Evolutionary conservation across 2,113 vertebrate species (phyloP), one percentile per base, ranked within the genome.

Genomic region (Hippocampus barbouri): DNA sequence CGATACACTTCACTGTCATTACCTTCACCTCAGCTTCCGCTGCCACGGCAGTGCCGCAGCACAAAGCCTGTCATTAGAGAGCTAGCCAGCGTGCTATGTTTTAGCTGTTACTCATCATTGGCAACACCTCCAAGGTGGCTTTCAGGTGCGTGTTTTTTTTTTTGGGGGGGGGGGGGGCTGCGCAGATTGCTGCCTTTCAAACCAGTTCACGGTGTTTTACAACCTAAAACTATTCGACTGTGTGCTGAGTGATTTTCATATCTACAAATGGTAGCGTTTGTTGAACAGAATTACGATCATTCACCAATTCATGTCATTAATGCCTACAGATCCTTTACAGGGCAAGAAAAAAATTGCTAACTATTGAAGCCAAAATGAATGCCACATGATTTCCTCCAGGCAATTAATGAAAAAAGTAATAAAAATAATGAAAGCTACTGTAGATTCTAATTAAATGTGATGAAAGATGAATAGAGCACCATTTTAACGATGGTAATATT

Each of bases 1-100:
- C 82, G 83, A 79, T 81, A 79, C 51, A 54, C 75, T 70, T 73
- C 85, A 87, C 90, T 89, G 81, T 89, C 82, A 91, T 91, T 91
- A 91, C 68, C 82, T 73, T 73, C 80, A 79, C 85, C 78, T 83
- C 65, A 79, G 89, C 81, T 91, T 90, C 87, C 89, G 88, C 83
- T 79, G 74, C 82, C 68, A 80, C 70, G 69, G 66, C 79, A 51
- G 47, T 16, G 47, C 47, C 47, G 5, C 47, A 70, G 59, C 65
- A 34, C 72, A 61, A 16, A 72, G 80, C 71, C 81, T 90, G 76
- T 90, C 82, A 90, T 90, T 90, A 89, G 70, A 57, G 73, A 82
- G 67, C 76, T 75, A 83, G 76, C 70, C 66, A 73, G 80, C 77
- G 85, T 84, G 75, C 77, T 20, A 62, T 63, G 41, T 5, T 47